Conservation (phyloP, 2,888 invertebrate genomes). For the Andrena hattorfiana region DNA sequence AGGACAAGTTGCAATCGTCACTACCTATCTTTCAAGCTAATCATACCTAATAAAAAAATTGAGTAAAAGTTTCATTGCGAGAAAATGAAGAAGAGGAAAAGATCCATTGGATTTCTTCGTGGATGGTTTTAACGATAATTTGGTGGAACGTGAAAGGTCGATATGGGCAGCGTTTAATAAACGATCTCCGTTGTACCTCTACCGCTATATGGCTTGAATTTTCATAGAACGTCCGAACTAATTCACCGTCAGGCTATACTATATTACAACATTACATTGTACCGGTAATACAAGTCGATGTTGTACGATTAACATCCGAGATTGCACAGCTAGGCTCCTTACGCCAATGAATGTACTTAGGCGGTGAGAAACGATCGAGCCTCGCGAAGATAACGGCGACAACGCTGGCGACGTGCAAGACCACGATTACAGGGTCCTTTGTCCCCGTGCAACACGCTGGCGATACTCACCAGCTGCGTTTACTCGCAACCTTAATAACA, state of each 20-base stretch:
- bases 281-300: slow-evolving; percentile 62
- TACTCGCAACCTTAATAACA: slow-evolving; percentile 21
- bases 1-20: not conserved
- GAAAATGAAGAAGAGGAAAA: too few species aligned
- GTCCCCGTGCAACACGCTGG: slow-evolving; percentile 40
- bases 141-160: not conserved
- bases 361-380: slow-evolving; percentile 72
- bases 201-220: slow-evolving; percentile 17
- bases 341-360: slow-evolving; percentile 65
- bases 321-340: slow-evolving; percentile 59
- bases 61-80: too few species aligned
- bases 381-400: slow-evolving; percentile 62
- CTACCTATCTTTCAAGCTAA: too few species aligned
- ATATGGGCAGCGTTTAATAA: slow-evolving; percentile 19
- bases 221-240: slow-evolving; percentile 47
- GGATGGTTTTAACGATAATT: not conserved
- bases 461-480: not conserved
- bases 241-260: slow-evolving; percentile 37
- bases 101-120: too few species aligned
- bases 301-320: slow-evolving; percentile 65
- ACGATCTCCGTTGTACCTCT: slow-evolving; percentile 11
- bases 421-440: slow-evolving; percentile 53
- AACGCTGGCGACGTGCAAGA: slow-evolving; percentile 43
- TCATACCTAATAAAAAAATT: too few species aligned
- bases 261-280: slow-evolving; percentile 57